Conservation (phyloP, 2,888 invertebrate species). For the Pachydiplax longipennis region DNA sequence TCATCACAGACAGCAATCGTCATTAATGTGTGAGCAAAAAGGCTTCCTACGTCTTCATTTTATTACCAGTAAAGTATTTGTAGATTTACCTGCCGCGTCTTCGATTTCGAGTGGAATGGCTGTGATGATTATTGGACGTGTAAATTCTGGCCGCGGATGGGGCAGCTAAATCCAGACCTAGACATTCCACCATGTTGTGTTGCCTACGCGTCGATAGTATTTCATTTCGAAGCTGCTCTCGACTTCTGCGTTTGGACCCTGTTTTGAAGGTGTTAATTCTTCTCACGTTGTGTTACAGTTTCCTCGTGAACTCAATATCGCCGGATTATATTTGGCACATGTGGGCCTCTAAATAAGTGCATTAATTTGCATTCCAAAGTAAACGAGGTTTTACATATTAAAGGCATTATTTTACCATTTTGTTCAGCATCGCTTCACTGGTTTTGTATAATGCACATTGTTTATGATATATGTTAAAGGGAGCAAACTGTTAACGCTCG, state of each 20-base stretch:
- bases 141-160: constrained; percentile 22
- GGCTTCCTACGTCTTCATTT: neutral
- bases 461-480: constrained; percentile 12
- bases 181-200: constrained; percentile 38
- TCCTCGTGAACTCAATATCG: neutral
- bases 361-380: constrained; percentile 38
- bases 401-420: neutral
- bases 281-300: constrained; percentile 28
- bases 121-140: constrained; percentile 13
- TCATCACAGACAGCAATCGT: constrained; percentile 27
- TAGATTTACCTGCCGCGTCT: constrained; percentile 14
- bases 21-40: neutral
- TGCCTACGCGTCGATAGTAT: constrained; percentile 18
- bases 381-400: neutral
- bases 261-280: neutral
- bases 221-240: constrained; percentile 20
- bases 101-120: constrained; percentile 16
- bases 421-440: constrained; percentile 3
- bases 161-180: constrained; percentile 25
- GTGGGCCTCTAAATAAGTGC: constrained; percentile 7
- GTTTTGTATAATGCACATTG: constrained; percentile 33
- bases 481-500: constrained; percentile 39
- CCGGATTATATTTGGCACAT: neutral
- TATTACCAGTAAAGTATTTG: constrained; percentile 39
- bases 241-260: constrained; percentile 7